phyloP scores from a whole-genome alignment of 2,113 vertebrate genomes.

The Ranitomeya variabilis region DNA sequence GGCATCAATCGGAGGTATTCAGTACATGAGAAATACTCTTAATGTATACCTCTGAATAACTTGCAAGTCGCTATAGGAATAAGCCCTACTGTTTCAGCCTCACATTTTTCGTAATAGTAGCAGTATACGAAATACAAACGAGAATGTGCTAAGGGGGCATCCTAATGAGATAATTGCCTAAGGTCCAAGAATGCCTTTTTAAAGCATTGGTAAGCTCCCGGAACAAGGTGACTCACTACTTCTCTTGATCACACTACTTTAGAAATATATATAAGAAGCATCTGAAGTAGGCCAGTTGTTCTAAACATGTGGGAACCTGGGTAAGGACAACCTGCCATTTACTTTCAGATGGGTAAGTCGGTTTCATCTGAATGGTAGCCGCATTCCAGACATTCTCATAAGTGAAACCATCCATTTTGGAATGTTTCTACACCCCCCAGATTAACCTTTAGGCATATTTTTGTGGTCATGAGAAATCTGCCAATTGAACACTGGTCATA shows the following conservation, averaged over 20 bases:
- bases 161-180: constrained; percentile 12
- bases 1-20: too few species aligned
- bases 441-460: background rate
- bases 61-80: too few species aligned
- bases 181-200: background rate
- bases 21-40: too few species aligned
- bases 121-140: background rate
- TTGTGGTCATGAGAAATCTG: background rate
- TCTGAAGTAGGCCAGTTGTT: background rate
- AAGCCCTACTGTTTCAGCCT: too few species aligned
- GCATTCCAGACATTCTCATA: background rate
- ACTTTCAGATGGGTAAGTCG: background rate
- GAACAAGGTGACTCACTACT: background rate
- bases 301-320: background rate
- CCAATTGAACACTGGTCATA: background rate
- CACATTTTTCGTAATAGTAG: too few species aligned
- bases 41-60: too few species aligned
- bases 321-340: background rate
- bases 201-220: background rate
- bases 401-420: background rate
- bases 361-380: background rate
- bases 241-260: background rate
- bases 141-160: background rate
- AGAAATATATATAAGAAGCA: background rate
- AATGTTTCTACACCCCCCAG: background rate